phyloP scores from a whole-genome alignment of 2,797 vertebrate species.

The Sebastolobus altivelis region DNA sequence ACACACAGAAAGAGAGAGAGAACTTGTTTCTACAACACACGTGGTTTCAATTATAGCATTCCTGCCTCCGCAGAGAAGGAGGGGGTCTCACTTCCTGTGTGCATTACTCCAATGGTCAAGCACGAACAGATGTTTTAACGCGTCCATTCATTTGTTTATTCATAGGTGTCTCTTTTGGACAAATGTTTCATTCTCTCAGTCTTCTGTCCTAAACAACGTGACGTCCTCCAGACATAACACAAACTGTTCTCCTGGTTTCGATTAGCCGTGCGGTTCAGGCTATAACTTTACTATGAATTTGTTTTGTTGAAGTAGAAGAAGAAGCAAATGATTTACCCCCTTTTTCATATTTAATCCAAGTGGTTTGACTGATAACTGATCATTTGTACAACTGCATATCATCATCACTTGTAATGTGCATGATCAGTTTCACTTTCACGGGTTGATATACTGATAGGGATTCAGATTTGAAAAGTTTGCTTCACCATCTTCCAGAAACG shows the following conservation, averaged over 20 bases:
- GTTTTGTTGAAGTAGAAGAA: neutral
- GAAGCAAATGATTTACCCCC: neutral
- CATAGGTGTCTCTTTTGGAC: constrained; percentile 61
- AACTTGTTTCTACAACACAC: constrained; percentile 78
- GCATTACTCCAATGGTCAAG: constrained; percentile 76
- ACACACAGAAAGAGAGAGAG: constrained; percentile 13
- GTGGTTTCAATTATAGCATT: constrained; percentile 86
- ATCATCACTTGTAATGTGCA: neutral
- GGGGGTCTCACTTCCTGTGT: constrained; percentile 78
- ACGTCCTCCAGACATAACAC: constrained; percentile 59
- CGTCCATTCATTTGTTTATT: constrained; percentile 75
- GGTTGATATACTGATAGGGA: neutral
- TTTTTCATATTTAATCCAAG: neutral
- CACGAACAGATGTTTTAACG: constrained; percentile 79
- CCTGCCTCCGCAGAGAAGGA: constrained; percentile 72
- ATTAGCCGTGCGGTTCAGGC: neutral
- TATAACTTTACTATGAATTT: neutral
- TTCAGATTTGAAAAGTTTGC: neutral
- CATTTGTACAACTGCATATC: neutral
- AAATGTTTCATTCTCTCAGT: constrained; percentile 51
- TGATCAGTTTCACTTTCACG: neutral
- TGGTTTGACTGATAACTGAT: neutral
- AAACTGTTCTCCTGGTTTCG: constrained; percentile 26
- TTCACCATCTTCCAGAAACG: neutral
- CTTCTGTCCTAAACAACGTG: constrained; percentile 52